Conservation (phyloP, 2,113 vertebrate genomes). For the Poeciliopsis turrubarensis region DNA sequence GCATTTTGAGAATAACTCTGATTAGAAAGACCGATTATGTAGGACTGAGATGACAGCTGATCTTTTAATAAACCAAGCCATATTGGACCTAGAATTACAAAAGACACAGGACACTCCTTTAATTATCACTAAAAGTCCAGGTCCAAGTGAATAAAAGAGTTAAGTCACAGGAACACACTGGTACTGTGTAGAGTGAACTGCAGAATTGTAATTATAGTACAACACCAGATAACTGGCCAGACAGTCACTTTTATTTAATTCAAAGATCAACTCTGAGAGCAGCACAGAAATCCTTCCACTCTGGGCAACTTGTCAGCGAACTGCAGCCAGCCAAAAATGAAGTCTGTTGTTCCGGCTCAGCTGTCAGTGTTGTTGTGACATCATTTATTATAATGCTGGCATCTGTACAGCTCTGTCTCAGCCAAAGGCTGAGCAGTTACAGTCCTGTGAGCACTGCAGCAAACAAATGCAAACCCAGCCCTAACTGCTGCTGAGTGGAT, state of each 20-base stretch:
- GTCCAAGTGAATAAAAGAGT: conserved; percentile 11
- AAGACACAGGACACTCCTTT: conserved; percentile 18
- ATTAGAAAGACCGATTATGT: conserved; percentile 36
- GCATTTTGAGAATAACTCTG: conserved; percentile 26
- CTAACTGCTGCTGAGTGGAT: conserved; percentile 17
- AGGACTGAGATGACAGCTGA: conserved; percentile 38
- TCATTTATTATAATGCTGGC: conserved; percentile 56
- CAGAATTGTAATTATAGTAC: conserved; percentile 12
- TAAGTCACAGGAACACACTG: conserved; percentile 3
- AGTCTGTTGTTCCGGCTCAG: conserved; percentile 60
- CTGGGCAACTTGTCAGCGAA: conserved; percentile 58
- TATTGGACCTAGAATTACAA: conserved; percentile 33
- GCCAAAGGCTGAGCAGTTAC: conserved; percentile 21
- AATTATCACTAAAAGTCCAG: background rate
- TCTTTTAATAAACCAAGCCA: conserved; percentile 32
- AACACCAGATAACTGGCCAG: conserved; percentile 32
- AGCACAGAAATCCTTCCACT: conserved; percentile 40
- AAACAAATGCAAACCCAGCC: conserved; percentile 20
- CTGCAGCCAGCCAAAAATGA: conserved; percentile 34
- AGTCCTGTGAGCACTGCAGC: conserved; percentile 11
- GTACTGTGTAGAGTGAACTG: background rate
- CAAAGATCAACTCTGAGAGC: conserved; percentile 41
- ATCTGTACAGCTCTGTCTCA: conserved; percentile 30
- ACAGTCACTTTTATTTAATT: conserved; percentile 26
- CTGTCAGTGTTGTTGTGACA: conserved; percentile 62